A percentile compares a stretch with the other conserved stretches of the same genome.
phyloP scores from a whole-genome alignment of 1,140 invertebrate genomes.

The Diploscapter pachys region DNA sequence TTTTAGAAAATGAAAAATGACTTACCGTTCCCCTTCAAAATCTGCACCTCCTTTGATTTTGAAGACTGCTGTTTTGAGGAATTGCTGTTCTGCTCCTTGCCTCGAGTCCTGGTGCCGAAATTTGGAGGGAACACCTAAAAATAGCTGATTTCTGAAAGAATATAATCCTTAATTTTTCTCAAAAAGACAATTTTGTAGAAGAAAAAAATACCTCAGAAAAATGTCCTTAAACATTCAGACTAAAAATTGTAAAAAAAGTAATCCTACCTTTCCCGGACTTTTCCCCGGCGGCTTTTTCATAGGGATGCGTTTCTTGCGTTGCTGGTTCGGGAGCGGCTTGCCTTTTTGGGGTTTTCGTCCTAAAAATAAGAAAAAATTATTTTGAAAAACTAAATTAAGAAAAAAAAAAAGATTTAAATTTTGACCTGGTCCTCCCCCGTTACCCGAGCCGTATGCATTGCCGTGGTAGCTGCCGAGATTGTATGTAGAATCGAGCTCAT shows the following conservation, averaged over 20 bases:
- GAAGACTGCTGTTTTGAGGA: too few relatives aligned
- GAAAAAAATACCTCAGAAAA: background rate
- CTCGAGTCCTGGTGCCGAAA: background rate
- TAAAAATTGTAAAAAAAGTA: conserved; percentile 1
- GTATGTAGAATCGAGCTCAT: too few relatives aligned
- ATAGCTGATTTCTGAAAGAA: background rate
- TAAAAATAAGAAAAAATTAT: background rate
- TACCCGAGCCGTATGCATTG: too few relatives aligned
- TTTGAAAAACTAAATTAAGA: background rate
- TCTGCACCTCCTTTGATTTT: too few relatives aligned
- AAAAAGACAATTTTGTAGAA: background rate
- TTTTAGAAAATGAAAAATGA: too few relatives aligned
- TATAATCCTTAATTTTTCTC: too few relatives aligned
- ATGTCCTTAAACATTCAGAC: background rate
- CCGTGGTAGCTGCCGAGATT: too few relatives aligned
- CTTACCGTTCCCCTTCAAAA: too few relatives aligned
- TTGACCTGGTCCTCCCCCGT: background rate
- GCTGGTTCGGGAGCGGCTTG: background rate
- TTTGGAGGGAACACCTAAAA: conserved; percentile 13
- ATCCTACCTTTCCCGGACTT: conserved; percentile 8
- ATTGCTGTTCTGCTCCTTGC: too few relatives aligned
- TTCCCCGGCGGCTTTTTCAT: background rate
- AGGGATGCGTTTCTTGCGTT: background rate
- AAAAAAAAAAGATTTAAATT: background rate
- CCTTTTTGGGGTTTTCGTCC: conserved; percentile 14